Percentiles rank a stretch among this genome's conserved stretches.
Conservation (phyloP, 64 coral and sea anemone genomes). For the Astreopora myriophthalma region DNA sequence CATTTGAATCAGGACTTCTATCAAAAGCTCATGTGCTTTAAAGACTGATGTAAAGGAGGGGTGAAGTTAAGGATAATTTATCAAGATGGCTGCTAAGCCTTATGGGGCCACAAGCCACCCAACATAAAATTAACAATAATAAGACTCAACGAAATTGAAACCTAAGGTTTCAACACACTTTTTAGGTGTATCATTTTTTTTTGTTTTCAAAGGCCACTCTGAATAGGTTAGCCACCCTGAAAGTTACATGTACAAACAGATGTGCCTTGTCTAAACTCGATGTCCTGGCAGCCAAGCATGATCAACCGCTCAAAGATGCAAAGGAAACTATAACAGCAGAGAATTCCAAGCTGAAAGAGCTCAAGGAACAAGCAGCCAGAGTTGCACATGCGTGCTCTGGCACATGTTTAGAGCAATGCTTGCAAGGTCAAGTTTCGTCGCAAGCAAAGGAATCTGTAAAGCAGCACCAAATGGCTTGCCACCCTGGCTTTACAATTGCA, state of each 20-base stretch:
- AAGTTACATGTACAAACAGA: constrained; percentile 49
- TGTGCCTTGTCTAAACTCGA: constrained; percentile 18
- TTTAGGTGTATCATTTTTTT: not conserved
- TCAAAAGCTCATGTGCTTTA: not conserved
- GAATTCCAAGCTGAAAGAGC: not conserved
- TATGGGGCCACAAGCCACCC: no score
- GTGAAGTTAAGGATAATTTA: no score
- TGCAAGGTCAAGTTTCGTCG: not conserved
- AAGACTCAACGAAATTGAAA: no score
- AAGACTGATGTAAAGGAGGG: not conserved
- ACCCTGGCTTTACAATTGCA: no score
- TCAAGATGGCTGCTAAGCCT: no score
- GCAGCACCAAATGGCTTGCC: constrained; percentile 9
- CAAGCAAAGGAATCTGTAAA: not conserved
- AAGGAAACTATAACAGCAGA: constrained; percentile 16
- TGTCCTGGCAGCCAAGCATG: constrained; percentile 13
- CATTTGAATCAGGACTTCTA: not conserved
- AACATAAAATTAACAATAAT: no score
- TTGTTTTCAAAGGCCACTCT: constrained; percentile 51
- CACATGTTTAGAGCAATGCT: not conserved
- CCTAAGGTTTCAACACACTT: not conserved
- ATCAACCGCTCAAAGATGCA: not conserved
- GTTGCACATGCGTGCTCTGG: not conserved
- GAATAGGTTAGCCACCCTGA: constrained; percentile 31
- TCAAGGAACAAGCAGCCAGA: not conserved